These are phyloP conservation scores for Carollia perspicillata DNA, from an alignment of 2,113 vertebrate genomes.

Conservation along the genomic window DNA sequence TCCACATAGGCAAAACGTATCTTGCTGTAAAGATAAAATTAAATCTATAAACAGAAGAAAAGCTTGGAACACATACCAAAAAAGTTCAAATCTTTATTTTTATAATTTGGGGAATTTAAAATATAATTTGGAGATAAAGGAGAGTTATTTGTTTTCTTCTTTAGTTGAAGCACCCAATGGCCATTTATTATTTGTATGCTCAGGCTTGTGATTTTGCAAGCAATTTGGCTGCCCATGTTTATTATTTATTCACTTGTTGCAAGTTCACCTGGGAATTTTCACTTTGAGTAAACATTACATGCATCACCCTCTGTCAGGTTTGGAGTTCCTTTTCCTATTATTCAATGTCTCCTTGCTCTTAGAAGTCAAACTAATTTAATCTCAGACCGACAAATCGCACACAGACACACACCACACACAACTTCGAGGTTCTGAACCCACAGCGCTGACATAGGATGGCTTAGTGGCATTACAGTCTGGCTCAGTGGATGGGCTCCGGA, in stretches of 20 bases:
- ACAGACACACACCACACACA: neutral
- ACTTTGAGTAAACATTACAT: neutral
- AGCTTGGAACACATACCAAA: neutral
- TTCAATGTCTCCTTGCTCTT: neutral
- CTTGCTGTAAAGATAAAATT: conserved; percentile 38
- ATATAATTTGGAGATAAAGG: neutral
- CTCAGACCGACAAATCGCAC: neutral
- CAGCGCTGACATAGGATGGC: neutral
- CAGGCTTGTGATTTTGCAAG: neutral
- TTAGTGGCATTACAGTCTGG: neutral
- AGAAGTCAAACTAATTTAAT: neutral
- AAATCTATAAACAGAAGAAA: neutral
- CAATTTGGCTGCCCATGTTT: neutral
- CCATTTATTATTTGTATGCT: neutral
- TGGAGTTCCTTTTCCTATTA: neutral
- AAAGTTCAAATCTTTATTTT: neutral
- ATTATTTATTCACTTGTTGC: neutral
- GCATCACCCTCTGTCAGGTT: neutral
- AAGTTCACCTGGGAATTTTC: neutral
- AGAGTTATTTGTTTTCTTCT: neutral
- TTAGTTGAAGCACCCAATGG: neutral
- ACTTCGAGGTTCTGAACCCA: neutral
- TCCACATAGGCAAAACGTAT: neutral
- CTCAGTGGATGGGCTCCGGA: neutral
- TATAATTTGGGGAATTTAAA: neutral